These are phyloP conservation scores for Theretra japonica DNA, from an alignment of 2,888 invertebrate genomes.

Conservation along the genomic window DNA sequence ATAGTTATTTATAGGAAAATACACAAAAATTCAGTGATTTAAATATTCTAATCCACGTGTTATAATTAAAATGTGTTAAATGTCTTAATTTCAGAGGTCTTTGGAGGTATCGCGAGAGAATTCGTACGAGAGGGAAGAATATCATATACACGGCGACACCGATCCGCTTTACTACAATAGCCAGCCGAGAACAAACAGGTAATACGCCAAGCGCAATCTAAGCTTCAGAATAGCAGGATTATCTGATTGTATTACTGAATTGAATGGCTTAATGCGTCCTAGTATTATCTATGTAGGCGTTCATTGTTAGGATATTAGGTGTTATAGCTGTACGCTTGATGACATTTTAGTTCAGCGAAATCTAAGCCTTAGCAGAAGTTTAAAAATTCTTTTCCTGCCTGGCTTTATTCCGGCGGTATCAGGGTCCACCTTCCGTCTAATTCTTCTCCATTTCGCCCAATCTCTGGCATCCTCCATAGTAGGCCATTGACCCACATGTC, in stretches of 20 bases:
- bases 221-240: not conserved
- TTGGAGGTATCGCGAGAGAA: constrained; percentile 92
- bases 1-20: too few relatives aligned
- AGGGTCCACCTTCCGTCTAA: too few relatives aligned
- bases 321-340: not conserved
- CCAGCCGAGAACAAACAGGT: constrained; percentile 90
- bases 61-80: too few relatives aligned
- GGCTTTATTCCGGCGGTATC: too few relatives aligned
- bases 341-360: too few relatives aligned
- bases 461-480: too few relatives aligned
- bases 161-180: constrained; percentile 95
- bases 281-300: not conserved
- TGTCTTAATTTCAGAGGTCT: constrained; percentile 85
- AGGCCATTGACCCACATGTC: too few relatives aligned
- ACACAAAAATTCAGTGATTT: too few relatives aligned
- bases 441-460: too few relatives aligned
- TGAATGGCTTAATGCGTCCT: not conserved
- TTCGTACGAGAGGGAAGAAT: constrained; percentile 92
- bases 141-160: constrained; percentile 80
- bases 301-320: not conserved
- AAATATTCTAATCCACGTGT: too few relatives aligned
- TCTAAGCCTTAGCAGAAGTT: too few relatives aligned
- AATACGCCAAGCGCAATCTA: constrained; percentile 49
- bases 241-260: not conserved
- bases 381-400: too few relatives aligned